phyloP scores from a whole-genome alignment of 2,888 invertebrate genomes.

The Hydriomena furcata region DNA sequence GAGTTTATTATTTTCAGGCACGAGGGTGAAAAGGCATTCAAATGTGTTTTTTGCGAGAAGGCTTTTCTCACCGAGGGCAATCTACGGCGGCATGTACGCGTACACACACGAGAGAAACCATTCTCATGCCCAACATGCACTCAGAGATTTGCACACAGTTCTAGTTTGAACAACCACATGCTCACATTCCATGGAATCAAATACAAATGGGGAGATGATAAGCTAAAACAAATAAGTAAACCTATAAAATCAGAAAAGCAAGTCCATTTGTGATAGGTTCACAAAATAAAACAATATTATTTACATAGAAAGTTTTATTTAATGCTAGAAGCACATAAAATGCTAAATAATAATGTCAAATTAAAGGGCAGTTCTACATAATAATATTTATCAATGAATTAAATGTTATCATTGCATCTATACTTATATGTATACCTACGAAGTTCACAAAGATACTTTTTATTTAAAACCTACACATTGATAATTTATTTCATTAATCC shows the following conservation, averaged over 20 bases:
- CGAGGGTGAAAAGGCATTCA: slow-evolving; percentile 65
- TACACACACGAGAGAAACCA: slow-evolving; percentile 72
- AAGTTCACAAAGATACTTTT: slow-evolving; percentile 3
- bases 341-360: slow-evolving; percentile 39
- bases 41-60: slow-evolving; percentile 63
- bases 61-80: slow-evolving; percentile 67
- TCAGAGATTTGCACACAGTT: slow-evolving; percentile 69
- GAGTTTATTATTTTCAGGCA: slow-evolving; percentile 56
- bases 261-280: no score
- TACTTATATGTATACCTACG: slow-evolving; percentile 22
- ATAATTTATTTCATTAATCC: slow-evolving; percentile 19
- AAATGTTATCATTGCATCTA: slow-evolving; percentile 28
- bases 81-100: slow-evolving; percentile 62
- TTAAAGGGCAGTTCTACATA: slow-evolving; percentile 33
- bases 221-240: slow-evolving; percentile 43
- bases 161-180: slow-evolving; percentile 77
- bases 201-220: slow-evolving; percentile 67
- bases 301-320: slow-evolving; percentile 27
- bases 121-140: slow-evolving; percentile 68
- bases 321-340: slow-evolving; percentile 36
- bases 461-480: slow-evolving; percentile 16
- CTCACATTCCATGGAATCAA: slow-evolving; percentile 64
- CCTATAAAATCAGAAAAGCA: slow-evolving; percentile 29
- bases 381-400: slow-evolving; percentile 30
- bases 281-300: slow-evolving; percentile 19